Conservation (phyloP, 2,113 vertebrate species). For the Galemys pyrenaicus region DNA sequence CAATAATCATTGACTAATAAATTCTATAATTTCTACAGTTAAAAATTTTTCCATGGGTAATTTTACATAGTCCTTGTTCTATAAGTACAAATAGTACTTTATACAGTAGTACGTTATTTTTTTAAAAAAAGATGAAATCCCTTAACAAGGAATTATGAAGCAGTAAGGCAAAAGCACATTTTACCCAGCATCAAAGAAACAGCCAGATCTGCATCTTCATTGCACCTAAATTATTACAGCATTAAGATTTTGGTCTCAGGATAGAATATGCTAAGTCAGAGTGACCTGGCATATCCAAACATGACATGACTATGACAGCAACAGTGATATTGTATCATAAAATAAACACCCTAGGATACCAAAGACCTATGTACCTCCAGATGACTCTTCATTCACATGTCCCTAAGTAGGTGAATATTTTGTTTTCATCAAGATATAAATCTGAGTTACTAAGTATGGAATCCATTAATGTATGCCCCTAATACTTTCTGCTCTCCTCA, state of each 20-base stretch:
- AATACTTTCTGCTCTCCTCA: not conserved
- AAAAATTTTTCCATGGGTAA: not conserved
- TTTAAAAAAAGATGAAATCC: not conserved
- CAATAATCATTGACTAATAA: not conserved
- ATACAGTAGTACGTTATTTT: not conserved
- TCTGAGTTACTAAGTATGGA: not conserved
- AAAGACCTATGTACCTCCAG: not conserved
- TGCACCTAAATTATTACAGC: not conserved
- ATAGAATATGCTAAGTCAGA: not conserved
- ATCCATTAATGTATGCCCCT: not conserved
- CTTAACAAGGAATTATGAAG: conserved; percentile 16
- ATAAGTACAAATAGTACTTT: not conserved
- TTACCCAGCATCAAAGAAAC: not conserved
- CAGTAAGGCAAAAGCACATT: not conserved
- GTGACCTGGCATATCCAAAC: not conserved
- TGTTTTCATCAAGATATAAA: conserved; percentile 35
- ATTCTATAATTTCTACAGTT: not conserved
- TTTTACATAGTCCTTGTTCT: not conserved
- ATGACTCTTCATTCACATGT: not conserved
- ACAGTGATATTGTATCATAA: not conserved
- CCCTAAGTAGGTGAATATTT: not conserved
- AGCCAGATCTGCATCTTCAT: not conserved
- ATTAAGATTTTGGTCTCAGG: not conserved
- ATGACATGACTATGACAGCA: not conserved
- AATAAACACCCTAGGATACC: not conserved